Conservation (phyloP, 2,888 invertebrate species). For the Dinocampus coccinellae region DNA sequence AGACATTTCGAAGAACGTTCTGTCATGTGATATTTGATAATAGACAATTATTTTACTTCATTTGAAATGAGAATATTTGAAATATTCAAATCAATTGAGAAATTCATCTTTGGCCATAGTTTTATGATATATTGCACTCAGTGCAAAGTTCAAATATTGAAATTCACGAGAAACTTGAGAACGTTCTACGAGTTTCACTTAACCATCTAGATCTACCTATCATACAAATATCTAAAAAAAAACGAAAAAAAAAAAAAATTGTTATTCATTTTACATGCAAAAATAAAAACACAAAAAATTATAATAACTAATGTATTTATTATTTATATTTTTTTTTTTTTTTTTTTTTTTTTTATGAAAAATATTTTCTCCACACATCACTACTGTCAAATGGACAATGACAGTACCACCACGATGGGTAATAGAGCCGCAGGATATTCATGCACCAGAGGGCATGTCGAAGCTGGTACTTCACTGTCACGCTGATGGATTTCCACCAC, state of each 20-base stretch:
- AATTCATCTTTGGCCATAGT: slow-evolving; percentile 4
- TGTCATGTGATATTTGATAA: background rate
- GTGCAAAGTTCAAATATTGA: background rate
- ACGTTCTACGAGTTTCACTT: background rate
- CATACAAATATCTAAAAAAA: background rate
- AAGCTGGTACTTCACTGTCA: slow-evolving; percentile 82
- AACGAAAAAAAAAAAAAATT: too few species aligned
- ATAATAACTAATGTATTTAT: too few species aligned
- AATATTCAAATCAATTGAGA: slow-evolving; percentile 12
- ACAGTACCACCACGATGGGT: slow-evolving; percentile 92
- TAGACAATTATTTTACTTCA: background rate
- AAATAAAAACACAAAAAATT: too few species aligned
- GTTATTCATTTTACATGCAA: too few species aligned
- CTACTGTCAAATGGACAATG: slow-evolving; percentile 1
- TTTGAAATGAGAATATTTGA: slow-evolving; percentile 7
- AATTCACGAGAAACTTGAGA: background rate
- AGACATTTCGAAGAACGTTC: slow-evolving; percentile 1
- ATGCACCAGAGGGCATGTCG: slow-evolving; percentile 67
- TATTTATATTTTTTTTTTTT: too few species aligned
- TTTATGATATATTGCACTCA: background rate
- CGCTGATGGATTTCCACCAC: slow-evolving; percentile 92
- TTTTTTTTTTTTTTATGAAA: background rate
- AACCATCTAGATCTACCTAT: background rate
- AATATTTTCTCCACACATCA: background rate
- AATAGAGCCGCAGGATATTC: slow-evolving; percentile 86